Evolutionary conservation across 2,113 vertebrate genomes (phyloP).

Genomic region (Corydoras maculifer): DNA sequence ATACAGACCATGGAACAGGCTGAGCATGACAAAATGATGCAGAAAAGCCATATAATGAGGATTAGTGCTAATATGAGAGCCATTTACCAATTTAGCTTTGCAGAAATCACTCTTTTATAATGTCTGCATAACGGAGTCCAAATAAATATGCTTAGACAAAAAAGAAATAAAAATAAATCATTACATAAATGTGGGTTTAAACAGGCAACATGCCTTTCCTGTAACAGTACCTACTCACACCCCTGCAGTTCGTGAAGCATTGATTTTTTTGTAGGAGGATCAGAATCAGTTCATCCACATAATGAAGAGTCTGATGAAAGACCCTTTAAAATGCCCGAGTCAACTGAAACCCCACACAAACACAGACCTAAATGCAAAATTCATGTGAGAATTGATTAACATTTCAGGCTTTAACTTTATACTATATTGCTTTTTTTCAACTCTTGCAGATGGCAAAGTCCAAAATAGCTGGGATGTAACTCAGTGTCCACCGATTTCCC

Average conservation of each 20-base stretch:
- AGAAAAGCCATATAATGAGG: not conserved
- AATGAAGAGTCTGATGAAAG: slow-evolving; percentile 1
- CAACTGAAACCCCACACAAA: not conserved
- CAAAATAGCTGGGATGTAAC: not conserved
- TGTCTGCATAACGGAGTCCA: not conserved
- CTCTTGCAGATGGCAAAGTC: not conserved
- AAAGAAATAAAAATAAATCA: not conserved
- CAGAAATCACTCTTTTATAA: not conserved
- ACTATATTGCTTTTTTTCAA: not conserved
- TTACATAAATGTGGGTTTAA: not conserved
- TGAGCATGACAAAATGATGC: slow-evolving; percentile 15
- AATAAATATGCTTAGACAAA: not conserved
- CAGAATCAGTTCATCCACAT: not conserved
- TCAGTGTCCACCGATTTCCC: slow-evolving; percentile 7
- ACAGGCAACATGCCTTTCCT: not conserved
- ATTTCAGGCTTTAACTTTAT: not conserved
- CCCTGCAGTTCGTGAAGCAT: not conserved
- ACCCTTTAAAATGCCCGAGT: not conserved
- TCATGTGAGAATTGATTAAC: not conserved
- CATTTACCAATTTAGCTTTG: not conserved
- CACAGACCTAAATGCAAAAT: not conserved
- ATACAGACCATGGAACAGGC: not conserved
- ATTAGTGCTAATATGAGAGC: not conserved
- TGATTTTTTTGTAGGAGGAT: not conserved
- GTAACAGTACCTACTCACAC: not conserved